Conservation (phyloP, 2,113 vertebrate genomes). For the Sula dactylatra region DNA sequence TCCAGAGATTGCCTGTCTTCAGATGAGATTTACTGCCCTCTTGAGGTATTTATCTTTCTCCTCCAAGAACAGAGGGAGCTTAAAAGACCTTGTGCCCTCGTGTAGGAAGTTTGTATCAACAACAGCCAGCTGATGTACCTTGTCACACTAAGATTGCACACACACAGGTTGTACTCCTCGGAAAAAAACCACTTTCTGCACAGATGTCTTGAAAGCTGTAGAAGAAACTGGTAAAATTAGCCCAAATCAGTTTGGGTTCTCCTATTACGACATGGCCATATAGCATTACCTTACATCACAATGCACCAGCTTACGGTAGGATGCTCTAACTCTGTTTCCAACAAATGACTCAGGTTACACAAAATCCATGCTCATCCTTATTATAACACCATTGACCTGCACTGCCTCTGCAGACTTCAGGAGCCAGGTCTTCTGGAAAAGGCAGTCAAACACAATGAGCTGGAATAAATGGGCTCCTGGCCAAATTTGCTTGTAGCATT, state of each 20-base stretch:
- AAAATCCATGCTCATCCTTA: neutral
- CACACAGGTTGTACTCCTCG: neutral
- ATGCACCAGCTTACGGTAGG: neutral
- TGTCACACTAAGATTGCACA: neutral
- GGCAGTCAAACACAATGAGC: neutral
- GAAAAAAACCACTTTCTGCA: neutral
- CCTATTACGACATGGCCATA: fast-evolving
- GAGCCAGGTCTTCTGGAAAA: neutral
- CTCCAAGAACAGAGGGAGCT: neutral
- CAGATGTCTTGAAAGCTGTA: neutral
- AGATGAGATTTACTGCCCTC: slow-evolving; percentile 49
- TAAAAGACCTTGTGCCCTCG: neutral
- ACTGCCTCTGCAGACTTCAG: neutral
- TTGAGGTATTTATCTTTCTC: slow-evolving; percentile 29
- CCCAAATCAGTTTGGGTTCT: neutral
- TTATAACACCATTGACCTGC: neutral
- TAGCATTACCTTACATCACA: fast-evolving
- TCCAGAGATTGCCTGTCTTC: slow-evolving; percentile 27
- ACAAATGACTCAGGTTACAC: neutral
- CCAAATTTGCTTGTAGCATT: neutral
- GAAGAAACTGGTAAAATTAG: neutral
- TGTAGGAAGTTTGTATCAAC: slow-evolving; percentile 1
- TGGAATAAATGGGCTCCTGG: neutral
- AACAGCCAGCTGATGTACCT: neutral
- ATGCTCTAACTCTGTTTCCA: neutral